phyloP scores from a whole-genome alignment of 1,140 invertebrate species.

The Carcinoscorpius rotundicauda region DNA sequence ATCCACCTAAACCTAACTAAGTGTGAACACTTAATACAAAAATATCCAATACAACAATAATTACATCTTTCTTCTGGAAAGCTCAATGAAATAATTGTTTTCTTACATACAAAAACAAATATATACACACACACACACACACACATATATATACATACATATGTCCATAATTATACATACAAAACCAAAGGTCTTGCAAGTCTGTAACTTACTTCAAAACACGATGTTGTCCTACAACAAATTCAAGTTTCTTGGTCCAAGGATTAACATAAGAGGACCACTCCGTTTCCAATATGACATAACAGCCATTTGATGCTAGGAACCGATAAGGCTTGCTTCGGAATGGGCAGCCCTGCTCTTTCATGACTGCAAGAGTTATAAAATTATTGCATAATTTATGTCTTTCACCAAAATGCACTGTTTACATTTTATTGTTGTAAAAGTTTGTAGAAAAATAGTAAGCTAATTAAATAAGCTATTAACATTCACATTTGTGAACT shows the following conservation, averaged over 20 bases:
- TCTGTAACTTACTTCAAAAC: conserved; percentile 51
- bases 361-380: conserved; percentile 38
- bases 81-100: neutral
- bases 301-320: conserved; percentile 68
- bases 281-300: conserved; percentile 69
- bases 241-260: conserved; percentile 80
- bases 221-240: conserved; percentile 75
- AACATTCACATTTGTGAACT: no score
- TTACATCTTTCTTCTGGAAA: neutral
- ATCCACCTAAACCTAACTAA: neutral
- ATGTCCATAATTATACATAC: neutral
- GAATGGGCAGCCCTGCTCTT: conserved; percentile 48
- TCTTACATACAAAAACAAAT: neutral
- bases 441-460: no score
- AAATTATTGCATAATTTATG: neutral
- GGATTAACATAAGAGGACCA: conserved; percentile 91
- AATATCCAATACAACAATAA: neutral
- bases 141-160: conserved; percentile 1
- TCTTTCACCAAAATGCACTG: conserved; percentile 14
- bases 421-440: neutral
- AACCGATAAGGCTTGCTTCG: conserved; percentile 66
- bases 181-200: conserved; percentile 5
- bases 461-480: no score
- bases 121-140: neutral
- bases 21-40: neutral